Percentiles rank a stretch among this genome's conserved stretches.
Conservation (phyloP, 2,113 vertebrate species). For the Neopipo cinnamomea region DNA sequence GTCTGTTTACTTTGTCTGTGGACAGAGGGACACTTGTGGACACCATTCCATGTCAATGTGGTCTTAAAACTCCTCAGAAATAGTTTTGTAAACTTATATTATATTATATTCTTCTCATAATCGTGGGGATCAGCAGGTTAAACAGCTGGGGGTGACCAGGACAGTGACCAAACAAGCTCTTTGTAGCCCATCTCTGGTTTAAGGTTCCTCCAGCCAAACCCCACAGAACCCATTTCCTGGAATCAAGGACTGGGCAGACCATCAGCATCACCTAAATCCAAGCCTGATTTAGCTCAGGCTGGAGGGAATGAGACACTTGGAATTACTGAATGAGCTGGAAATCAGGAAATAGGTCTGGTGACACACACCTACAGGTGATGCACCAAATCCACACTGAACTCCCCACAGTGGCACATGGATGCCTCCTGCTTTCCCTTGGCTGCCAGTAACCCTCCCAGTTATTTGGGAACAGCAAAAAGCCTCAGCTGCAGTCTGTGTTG, state of each 20-base stretch:
- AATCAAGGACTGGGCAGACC: background rate
- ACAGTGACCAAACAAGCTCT: background rate
- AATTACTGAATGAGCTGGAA: background rate
- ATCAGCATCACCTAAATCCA: background rate
- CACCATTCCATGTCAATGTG: background rate
- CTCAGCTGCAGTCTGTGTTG: background rate
- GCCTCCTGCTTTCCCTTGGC: background rate
- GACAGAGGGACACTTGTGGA: background rate
- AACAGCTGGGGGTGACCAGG: background rate
- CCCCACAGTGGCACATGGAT: background rate
- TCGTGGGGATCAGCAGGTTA: background rate
- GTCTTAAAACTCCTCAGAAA: background rate
- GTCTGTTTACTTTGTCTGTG: background rate
- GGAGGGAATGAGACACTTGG: background rate
- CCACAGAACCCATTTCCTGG: background rate
- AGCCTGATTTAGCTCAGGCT: background rate
- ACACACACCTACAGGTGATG: background rate
- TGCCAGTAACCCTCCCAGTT: background rate
- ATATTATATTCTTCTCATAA: background rate
- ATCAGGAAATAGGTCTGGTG: background rate
- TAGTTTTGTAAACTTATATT: background rate
- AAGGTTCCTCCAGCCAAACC: background rate
- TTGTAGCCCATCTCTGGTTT: too few species aligned
- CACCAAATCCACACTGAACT: background rate
- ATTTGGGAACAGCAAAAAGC: background rate